Evolutionary conservation across 2,888 invertebrate species (phyloP).

Genomic region (Drosophila imparisetae): DNA sequence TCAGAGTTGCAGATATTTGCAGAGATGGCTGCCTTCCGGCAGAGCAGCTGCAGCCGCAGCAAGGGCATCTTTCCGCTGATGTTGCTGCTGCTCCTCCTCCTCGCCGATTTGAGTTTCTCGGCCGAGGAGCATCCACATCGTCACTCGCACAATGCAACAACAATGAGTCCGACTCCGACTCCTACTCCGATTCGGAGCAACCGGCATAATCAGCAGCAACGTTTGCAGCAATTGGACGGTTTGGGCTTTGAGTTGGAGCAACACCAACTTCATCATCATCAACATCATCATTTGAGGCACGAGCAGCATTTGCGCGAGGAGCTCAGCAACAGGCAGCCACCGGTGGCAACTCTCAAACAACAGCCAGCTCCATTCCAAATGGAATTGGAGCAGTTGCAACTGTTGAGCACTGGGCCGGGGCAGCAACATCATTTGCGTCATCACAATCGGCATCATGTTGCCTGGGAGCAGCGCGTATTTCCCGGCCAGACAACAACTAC

Average conservation of each 20-base stretch:
- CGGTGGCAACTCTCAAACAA: constrained; percentile 10
- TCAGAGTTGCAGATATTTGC: neutral
- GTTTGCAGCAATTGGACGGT: constrained; percentile 36
- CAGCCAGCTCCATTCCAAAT: constrained; percentile 10
- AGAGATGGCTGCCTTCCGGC: constrained; percentile 18
- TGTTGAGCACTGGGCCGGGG: constrained; percentile 34
- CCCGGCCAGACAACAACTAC: constrained; percentile 64
- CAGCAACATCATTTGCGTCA: constrained; percentile 82
- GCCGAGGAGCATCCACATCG: constrained; percentile 44
- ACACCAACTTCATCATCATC: constrained; percentile 10
- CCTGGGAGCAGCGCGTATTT: constrained; percentile 80
- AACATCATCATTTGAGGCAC: constrained; percentile 68
- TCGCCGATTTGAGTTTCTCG: constrained; percentile 34
- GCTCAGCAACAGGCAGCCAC: constrained; percentile 42
- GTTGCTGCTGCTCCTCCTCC: constrained; percentile 46
- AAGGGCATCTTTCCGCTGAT: constrained; percentile 20
- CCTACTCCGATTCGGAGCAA: constrained; percentile 7
- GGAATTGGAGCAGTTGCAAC: constrained; percentile 40
- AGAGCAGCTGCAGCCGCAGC: constrained; percentile 19
- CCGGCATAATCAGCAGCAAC: constrained; percentile 35
- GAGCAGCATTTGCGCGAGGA: constrained; percentile 71
- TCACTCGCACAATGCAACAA: constrained; percentile 38
- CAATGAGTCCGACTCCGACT: neutral
- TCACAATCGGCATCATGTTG: constrained; percentile 81
- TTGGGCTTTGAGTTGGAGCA: constrained; percentile 24